Percentiles rank a stretch among this genome's conserved stretches.
Conservation (phyloP, 23 tunicate genomes). For the Diplosoma virens region DNA sequence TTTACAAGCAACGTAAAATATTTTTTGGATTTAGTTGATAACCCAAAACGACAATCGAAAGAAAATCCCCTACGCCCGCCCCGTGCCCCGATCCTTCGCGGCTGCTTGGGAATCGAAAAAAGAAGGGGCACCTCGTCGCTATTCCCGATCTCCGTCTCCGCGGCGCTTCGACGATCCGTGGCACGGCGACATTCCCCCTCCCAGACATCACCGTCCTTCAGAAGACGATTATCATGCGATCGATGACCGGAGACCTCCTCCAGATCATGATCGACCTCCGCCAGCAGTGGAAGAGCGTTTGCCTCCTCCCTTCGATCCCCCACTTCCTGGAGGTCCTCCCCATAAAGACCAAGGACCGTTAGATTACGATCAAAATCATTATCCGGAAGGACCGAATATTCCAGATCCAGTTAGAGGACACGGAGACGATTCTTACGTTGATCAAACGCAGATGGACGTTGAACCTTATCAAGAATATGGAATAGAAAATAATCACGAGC, state of each 20-base stretch:
- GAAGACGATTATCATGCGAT: not conserved
- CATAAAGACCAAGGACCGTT: conserved; percentile 5
- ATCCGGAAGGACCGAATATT: not conserved
- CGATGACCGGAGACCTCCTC: conserved; percentile 9
- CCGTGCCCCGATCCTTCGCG: conserved; percentile 92
- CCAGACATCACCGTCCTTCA: conserved; percentile 1
- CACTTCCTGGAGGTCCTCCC: conserved; percentile 31
- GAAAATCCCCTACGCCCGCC: conserved; percentile 83
- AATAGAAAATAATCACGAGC: not conserved
- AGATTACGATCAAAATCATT: not conserved
- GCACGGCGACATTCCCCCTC: conserved; percentile 31
- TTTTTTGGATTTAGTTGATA: not conserved
- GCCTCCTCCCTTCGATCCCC: conserved; percentile 33
- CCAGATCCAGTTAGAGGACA: too few relatives aligned
- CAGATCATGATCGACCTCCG: not conserved
- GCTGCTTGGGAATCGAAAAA: conserved; percentile 97
- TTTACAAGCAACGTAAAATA: conserved; percentile 75
- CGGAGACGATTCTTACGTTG: not conserved
- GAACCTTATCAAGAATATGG: not conserved
- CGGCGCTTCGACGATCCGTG: conserved; percentile 45
- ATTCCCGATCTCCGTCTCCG: conserved; percentile 61
- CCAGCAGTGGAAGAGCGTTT: conserved; percentile 32
- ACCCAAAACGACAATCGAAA: conserved; percentile 56
- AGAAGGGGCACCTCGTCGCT: conserved; percentile 55
- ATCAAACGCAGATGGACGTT: not conserved